phyloP scores from a whole-genome alignment of 2,888 invertebrate genomes.

The Encarsia formosa region DNA sequence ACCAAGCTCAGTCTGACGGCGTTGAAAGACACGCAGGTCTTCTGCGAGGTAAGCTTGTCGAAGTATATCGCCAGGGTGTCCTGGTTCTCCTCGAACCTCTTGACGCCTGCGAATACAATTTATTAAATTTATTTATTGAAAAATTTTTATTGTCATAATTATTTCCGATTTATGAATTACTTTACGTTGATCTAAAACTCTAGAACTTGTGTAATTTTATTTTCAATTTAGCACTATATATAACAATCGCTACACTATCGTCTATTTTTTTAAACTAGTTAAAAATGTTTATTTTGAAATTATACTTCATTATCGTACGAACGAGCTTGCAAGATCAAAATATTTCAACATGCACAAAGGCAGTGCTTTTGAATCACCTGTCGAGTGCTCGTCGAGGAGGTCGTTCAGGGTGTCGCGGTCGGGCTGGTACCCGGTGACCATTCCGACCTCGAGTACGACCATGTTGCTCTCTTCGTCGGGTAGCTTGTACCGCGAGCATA shows the following conservation, averaged over 20 bases:
- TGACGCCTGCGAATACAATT: too few species aligned
- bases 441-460: slow-evolving; percentile 57
- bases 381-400: slow-evolving; percentile 51
- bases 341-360: neutral
- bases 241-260: too few species aligned
- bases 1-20: slow-evolving; percentile 52
- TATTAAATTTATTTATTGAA: too few species aligned
- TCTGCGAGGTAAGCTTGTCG: slow-evolving; percentile 52
- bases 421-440: slow-evolving; percentile 63
- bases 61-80: slow-evolving; percentile 56
- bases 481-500: slow-evolving; percentile 45
- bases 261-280: too few species aligned
- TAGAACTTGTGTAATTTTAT: too few species aligned
- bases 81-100: slow-evolving; percentile 55
- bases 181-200: too few species aligned
- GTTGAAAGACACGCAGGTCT: slow-evolving; percentile 53
- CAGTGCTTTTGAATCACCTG: slow-evolving; percentile 53
- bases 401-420: slow-evolving; percentile 58
- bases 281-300: too few species aligned
- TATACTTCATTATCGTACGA: too few species aligned
- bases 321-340: neutral
- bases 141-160: too few species aligned
- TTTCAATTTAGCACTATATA: too few species aligned
- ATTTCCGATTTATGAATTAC: too few species aligned
- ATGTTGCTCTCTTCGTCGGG: slow-evolving; percentile 56